Evolutionary conservation across 1,140 invertebrate species (phyloP), one percentile per base, ranked within the genome.

Genomic region (Drosophila navojoa): DNA sequence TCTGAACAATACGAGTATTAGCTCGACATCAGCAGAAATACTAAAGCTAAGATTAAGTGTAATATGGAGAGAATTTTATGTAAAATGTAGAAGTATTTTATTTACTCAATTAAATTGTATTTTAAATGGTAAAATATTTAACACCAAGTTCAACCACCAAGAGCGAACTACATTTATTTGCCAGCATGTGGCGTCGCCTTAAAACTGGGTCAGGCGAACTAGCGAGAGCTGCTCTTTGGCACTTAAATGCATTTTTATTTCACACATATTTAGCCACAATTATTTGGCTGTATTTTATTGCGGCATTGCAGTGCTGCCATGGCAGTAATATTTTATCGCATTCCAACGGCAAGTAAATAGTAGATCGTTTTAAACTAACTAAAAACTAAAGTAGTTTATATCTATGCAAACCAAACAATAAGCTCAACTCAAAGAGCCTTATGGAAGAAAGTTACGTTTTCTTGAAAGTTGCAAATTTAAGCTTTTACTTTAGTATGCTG

Each of bases 211-310:
- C 62, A 79, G 45, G 19, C 19, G 52, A 45, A 66, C 53, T 78
- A 2, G 25, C 45, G 11, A 38, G 38, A 52, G 5, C 59, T 53
- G 22, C 71, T 57, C 16, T 11, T 60, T 55, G 58, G 42, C 53
- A 49, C 38, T 52, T 35, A 52, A 63, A 63, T 72, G 67, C 22
- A 82, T 71, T 76, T 79, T 79, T 72, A 72, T 68, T 60, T 45
- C 55, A 52, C 35, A 67, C 60, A 61, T 68, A 32, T 66, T 44
- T 32, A 38, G 60, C 60, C 66, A 62, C 66, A 78, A 64, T 68
- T 64, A 69, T 64, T 68, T 61, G 40, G 40, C 66, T 63, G 62
- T 53, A 63, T 75, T 76, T 66, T 71, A 61, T 71, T 11, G 54
- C 49, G 50, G 71, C 49, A 69, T 42, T 74, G 29, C 50, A 54